phyloP scores from a whole-genome alignment of 2,888 invertebrate species.

The Lydus trimaculatus region DNA sequence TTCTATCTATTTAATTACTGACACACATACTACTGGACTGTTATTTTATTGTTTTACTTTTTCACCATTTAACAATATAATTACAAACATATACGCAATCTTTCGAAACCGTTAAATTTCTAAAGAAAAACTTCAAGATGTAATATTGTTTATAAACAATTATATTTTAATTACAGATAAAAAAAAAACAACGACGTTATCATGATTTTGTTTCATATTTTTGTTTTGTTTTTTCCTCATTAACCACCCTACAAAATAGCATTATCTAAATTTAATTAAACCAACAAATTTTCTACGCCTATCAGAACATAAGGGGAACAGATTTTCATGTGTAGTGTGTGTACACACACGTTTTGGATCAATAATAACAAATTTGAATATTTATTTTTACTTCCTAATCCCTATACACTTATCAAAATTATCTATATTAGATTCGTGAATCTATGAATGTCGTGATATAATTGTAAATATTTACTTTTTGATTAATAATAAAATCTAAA shows the following conservation, averaged over 20 bases:
- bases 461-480: conserved; percentile 30
- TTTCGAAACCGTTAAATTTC: neutral
- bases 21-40: neutral
- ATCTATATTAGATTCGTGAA: neutral
- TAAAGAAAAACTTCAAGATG: neutral
- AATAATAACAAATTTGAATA: conserved; percentile 3
- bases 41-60: neutral
- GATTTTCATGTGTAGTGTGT: neutral
- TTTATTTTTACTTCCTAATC: neutral
- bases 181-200: neutral
- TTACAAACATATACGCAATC: neutral
- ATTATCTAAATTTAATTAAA: conserved; percentile 13
- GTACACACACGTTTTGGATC: neutral
- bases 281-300: neutral
- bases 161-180: neutral
- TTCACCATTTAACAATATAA: neutral
- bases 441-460: conserved; percentile 3
- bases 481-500: conserved; percentile 24
- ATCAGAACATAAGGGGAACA: conserved; percentile 13
- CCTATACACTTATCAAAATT: neutral
- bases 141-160: too few species aligned
- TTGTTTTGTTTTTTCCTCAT: neutral
- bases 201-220: neutral
- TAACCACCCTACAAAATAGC: neutral
- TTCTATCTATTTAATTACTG: neutral